phyloP scores from a whole-genome alignment of 2,113 vertebrate genomes.

The Chinchilla lanigera region DNA sequence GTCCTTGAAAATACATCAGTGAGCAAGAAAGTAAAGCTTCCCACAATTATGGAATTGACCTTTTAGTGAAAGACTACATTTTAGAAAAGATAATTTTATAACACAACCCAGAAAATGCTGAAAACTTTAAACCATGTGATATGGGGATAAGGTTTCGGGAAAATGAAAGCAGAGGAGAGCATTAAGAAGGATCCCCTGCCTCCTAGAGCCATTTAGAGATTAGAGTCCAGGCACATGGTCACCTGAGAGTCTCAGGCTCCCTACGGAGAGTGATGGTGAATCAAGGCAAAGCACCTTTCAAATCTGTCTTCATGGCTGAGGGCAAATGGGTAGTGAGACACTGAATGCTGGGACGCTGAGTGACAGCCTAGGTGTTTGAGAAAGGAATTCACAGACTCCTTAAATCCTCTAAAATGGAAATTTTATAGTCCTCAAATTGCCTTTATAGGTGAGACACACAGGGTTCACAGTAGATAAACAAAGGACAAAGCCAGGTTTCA shows the following conservation, averaged over 20 bases:
- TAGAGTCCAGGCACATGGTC: no score
- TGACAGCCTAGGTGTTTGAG: background rate
- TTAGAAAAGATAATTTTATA: background rate
- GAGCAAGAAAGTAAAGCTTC: background rate
- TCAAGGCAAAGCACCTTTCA: background rate
- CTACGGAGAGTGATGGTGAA: background rate
- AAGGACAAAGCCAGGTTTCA: background rate
- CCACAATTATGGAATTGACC: background rate
- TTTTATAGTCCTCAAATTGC: background rate
- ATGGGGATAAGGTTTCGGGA: background rate
- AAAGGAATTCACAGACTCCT: background rate
- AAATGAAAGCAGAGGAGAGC: background rate
- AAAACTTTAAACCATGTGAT: background rate
- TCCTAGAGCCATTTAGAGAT: no score
- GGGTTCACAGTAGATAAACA: background rate
- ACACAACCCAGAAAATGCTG: background rate
- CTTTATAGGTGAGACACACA: background rate
- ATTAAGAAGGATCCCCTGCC: background rate
- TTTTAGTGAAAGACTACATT: background rate
- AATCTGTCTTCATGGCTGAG: background rate
- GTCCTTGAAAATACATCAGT: background rate
- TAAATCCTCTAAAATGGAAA: background rate
- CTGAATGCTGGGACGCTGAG: fast-evolving
- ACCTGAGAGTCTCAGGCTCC: background rate
- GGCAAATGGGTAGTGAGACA: background rate